phyloP scores from a whole-genome alignment of 1,140 invertebrate species.

The Procambarus virginalis region DNA sequence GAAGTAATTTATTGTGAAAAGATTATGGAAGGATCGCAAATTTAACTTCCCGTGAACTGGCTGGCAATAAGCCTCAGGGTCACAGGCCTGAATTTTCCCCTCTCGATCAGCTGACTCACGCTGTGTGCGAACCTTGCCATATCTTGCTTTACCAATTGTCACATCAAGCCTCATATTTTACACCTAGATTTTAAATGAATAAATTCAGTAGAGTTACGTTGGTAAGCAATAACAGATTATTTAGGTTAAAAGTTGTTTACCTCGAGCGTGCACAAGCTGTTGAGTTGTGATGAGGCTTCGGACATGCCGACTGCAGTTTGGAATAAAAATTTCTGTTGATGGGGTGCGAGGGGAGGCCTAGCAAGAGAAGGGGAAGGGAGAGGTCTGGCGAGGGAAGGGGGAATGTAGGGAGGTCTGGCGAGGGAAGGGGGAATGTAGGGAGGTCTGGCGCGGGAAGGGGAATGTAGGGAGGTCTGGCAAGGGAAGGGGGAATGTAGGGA shows the following conservation, averaged over 20 bases:
- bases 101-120: constrained; percentile 54
- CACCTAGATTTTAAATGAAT: too few species aligned
- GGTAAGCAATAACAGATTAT: too few species aligned
- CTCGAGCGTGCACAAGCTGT: too few species aligned
- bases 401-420: neutral
- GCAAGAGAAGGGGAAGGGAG: neutral
- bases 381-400: constrained; percentile 1
- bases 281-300: neutral
- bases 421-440: too few species aligned
- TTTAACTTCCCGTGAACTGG: constrained; percentile 37
- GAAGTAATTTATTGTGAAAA: neutral
- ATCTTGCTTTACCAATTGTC: neutral
- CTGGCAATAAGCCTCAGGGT: constrained; percentile 1
- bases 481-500: too few species aligned
- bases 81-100: constrained; percentile 7
- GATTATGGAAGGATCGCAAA: constrained; percentile 9
- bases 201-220: too few species aligned
- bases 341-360: neutral
- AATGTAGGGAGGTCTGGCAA: too few species aligned
- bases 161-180: too few species aligned
- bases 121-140: constrained; percentile 10
- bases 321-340: constrained; percentile 1
- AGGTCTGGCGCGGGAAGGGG: too few species aligned
- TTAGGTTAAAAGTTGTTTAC: too few species aligned
- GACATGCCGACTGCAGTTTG: neutral